phyloP scores from a whole-genome alignment of 2,113 vertebrate species.

The Chionomys nivalis region DNA sequence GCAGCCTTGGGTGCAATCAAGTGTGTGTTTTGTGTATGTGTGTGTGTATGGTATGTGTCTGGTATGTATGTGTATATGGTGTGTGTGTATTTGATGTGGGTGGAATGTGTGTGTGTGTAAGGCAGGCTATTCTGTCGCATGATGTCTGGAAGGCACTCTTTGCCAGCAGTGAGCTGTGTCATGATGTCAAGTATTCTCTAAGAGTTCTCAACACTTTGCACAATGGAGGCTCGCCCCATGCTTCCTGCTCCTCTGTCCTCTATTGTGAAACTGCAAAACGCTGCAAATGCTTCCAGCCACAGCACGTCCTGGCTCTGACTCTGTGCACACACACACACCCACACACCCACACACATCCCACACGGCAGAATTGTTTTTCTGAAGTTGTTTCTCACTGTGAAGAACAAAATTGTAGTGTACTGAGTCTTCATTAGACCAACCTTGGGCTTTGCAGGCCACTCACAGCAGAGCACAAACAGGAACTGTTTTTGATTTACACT shows the following conservation, averaged over 20 bases:
- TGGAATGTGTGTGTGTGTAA: background rate
- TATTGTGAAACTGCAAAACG: background rate
- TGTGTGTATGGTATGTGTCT: background rate
- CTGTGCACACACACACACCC: background rate
- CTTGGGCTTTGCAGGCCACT: background rate
- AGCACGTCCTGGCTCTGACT: background rate
- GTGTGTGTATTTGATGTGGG: background rate
- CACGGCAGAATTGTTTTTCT: background rate
- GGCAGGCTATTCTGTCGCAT: background rate
- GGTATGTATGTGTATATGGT: too few species aligned
- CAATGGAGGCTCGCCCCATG: too few species aligned
- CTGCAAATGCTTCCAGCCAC: background rate
- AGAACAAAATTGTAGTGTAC: background rate
- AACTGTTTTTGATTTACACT: background rate
- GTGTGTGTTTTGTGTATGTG: too few species aligned
- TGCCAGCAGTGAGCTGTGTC: background rate
- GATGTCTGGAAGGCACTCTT: background rate
- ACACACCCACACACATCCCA: background rate
- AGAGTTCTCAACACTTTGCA: background rate
- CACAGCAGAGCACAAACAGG: background rate
- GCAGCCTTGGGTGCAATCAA: background rate
- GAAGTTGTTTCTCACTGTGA: background rate
- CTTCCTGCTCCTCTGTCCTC: rapidly evolving
- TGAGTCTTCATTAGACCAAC: background rate
- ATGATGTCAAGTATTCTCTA: background rate